Percentiles rank a stretch among this genome's conserved stretches.
Evolutionary conservation across 92 coral and sea anemone genomes (phyloP).

Genomic region (Hydrozoanthus gracilis): DNA sequence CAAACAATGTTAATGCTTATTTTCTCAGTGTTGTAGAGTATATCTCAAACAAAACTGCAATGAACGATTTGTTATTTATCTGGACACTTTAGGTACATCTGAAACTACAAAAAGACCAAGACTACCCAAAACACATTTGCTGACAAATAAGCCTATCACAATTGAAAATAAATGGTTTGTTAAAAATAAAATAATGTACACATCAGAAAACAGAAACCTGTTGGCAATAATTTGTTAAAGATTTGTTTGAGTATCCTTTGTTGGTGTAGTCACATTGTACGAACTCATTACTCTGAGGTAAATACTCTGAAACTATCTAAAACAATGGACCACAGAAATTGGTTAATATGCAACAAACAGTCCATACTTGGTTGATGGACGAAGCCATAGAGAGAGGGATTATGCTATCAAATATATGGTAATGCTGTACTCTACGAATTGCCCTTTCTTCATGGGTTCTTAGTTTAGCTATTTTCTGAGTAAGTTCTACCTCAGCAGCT

Average conservation of each 20-base stretch:
- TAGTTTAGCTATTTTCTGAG: constrained; percentile 11
- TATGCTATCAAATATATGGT: constrained; percentile 12
- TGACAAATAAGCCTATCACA: neutral
- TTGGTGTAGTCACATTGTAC: neutral
- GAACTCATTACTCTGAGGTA: neutral
- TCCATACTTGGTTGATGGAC: constrained; percentile 1
- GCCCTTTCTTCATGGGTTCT: constrained; percentile 29
- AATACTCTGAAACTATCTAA: neutral
- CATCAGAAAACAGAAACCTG: neutral
- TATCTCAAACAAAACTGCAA: neutral
- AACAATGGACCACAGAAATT: constrained; percentile 1
- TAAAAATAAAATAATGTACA: no score
- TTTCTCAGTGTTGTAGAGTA: neutral
- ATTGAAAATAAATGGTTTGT: neutral
- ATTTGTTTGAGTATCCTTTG: neutral
- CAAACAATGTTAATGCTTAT: neutral
- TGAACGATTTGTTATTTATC: neutral
- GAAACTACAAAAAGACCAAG: neutral
- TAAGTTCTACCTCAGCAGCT: constrained; percentile 3
- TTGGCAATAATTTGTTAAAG: neutral
- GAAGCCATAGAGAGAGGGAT: neutral
- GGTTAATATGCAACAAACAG: constrained; percentile 2
- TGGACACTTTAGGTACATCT: neutral
- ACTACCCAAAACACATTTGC: neutral
- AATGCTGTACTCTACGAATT: constrained; percentile 4